Evolutionary conservation across 1,140 invertebrate species (phyloP), one percentile per base, ranked within the genome.

Genomic region (Penaeus chinensis): DNA sequence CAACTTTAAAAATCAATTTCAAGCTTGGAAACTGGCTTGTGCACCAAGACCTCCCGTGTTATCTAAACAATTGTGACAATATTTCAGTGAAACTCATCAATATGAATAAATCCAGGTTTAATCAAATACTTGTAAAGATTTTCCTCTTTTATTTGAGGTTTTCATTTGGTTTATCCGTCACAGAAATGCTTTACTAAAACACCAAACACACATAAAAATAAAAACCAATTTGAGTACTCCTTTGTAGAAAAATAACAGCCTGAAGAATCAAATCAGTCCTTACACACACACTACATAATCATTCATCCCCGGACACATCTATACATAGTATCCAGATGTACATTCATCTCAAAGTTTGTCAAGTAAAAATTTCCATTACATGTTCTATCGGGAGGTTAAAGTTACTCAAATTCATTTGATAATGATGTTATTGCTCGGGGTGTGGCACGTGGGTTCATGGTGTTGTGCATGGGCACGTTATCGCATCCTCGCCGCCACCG

Each of bases 161-260:
- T 83, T 71, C 71, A 83, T 83, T 74, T 83, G 63, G 81, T 83
- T n/a, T 83, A 83, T 83, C 74, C 81, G 71, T 66, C 81, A 83
- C 81, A 47, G 62, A 83, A 42, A 83, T 71, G 81, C 81, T 71
- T 37, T 47, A 83, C 81, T 83, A 83, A 22, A 83, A 83, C 66
- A 83, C 65, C 66, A 83, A 65, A 83, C 71, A 83, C 66, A 83
- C 81, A 83, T 65, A 42, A 66, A 83, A 65, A 71, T 83, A 83
- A 83, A 83, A 83, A 83, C 81, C 81, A 83, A 83, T 83, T 83
- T 71, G 65, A 83, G 42, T 66, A 71, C 61, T 22, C 37, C 61
- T 65, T 24, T 71, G 81, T 83, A 83, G 81, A 83, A 83, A 83
- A 83, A 83, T 83, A 83, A 83, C 81, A 83, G 65, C 81, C 81